A percentile compares a stretch with the other conserved stretches of the same genome.
Evolutionary conservation across 2,797 vertebrate genomes (phyloP).

Genomic region (Smutsia temminckii): DNA sequence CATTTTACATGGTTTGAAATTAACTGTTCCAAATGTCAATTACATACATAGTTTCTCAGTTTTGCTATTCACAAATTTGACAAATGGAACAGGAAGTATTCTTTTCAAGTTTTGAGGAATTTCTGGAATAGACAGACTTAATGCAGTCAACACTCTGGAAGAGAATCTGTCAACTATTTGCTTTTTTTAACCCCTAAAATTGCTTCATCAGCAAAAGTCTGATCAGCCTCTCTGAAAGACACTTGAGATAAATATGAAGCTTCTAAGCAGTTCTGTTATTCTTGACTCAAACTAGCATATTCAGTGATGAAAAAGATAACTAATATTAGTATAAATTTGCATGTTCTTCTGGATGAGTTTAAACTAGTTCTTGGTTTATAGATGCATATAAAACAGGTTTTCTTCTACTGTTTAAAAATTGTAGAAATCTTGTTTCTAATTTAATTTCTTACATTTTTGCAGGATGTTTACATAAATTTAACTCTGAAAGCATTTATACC

Average conservation of each 20-base stretch:
- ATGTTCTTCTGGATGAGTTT: constrained; percentile 70
- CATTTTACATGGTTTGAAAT: constrained; percentile 55
- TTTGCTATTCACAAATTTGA: constrained; percentile 40
- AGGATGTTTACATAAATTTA: constrained; percentile 48
- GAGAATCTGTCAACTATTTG: not conserved
- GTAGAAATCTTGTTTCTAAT: constrained; percentile 41
- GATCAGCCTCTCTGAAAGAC: constrained; percentile 14
- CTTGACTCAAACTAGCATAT: constrained; percentile 14
- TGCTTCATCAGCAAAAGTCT: constrained; percentile 19
- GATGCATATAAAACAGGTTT: not conserved
- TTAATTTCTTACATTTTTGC: constrained; percentile 28
- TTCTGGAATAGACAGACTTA: not conserved
- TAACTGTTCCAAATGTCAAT: constrained; percentile 52
- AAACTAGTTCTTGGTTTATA: constrained; percentile 40
- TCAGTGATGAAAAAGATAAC: constrained; percentile 63
- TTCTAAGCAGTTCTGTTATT: constrained; percentile 56
- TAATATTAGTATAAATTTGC: constrained; percentile 68
- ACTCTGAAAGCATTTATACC: constrained; percentile 24
- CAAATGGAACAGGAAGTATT: not conserved
- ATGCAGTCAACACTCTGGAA: constrained; percentile 37
- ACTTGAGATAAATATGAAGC: constrained; percentile 13
- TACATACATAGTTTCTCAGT: constrained; percentile 6
- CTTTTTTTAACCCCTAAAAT: constrained; percentile 30
- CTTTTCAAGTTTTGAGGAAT: constrained; percentile 16
- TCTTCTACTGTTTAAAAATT: constrained; percentile 55